Evolutionary conservation across 1,140 invertebrate species (phyloP), one percentile per base, ranked within the genome.

Genomic region (Lasioglossum albipes): DNA sequence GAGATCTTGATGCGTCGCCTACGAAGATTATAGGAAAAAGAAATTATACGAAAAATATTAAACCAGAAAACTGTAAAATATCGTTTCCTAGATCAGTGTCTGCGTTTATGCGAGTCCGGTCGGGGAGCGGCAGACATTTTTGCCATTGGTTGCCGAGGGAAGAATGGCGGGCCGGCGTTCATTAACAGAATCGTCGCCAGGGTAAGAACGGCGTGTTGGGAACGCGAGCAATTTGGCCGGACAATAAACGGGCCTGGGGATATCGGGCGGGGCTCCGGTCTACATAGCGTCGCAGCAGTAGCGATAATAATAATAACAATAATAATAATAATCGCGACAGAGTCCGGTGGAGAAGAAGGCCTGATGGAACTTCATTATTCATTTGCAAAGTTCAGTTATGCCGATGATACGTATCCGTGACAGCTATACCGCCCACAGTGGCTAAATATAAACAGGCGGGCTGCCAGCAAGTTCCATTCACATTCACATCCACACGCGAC

Each of bases 381-480:
- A 93, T 93, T 88, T 85, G 89, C 87, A 86, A 88, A 89, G 89
- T 88, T 92, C 91, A 92, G 92, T 93, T 93, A 93, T 93, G 91
- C 91, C 90, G 92, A 93, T 93, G 92, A 93, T 93, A 93, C 91
- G 92, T 93, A 93, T 93, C 92, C 91, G 88, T 93, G 92, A 93
- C 92, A 93, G 92, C 89, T 90, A 92, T 92, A 93, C 92, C 92
- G 92, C 92, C 92, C 92, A 93, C 92, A 90, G 91, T 90, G 88
- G 92, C 92, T 93, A 93, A 93, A 93, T 93, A 93, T 93, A 93
- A 92, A 91, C 91, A 93, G 92, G 93, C 92, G 90, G 90, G 90
- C 90, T 93, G 91, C 93, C 93, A 93, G 88, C 90, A 85, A 90
- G 90, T 93, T 93, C 91, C 92, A 93, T 93, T 93, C 92, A 92